Evolutionary conservation across 2,113 vertebrate species (phyloP).

Genomic region (Anolis carolinensis): DNA sequence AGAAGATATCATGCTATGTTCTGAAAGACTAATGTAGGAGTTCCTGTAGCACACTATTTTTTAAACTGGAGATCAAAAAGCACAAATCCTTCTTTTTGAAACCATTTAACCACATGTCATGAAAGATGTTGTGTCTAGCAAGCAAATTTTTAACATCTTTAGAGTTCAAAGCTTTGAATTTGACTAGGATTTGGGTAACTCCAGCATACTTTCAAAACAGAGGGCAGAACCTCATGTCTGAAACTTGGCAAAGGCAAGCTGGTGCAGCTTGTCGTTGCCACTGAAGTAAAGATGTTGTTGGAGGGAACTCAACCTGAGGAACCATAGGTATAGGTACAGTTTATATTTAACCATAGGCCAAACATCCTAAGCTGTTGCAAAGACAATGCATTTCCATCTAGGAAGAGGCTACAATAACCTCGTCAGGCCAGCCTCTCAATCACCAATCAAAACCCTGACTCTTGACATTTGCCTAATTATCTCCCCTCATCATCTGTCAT

Average conservation of each 20-base stretch:
- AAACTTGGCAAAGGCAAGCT: slow-evolving; percentile 31
- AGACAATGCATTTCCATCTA: slow-evolving; percentile 69
- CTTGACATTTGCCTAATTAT: slow-evolving; percentile 82
- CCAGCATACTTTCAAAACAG: slow-evolving; percentile 39
- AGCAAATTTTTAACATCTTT: slow-evolving; percentile 44
- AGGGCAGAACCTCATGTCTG: slow-evolving; percentile 44
- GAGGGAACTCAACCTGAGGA: slow-evolving; percentile 24
- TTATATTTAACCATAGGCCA: slow-evolving; percentile 57
- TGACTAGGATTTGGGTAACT: slow-evolving; percentile 6
- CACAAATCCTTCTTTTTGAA: not conserved
- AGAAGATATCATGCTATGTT: not conserved
- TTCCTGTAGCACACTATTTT: not conserved
- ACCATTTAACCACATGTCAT: too few species aligned
- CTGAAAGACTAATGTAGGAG: not conserved
- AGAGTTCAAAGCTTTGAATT: not conserved
- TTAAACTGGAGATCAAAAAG: not conserved
- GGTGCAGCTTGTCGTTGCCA: slow-evolving; percentile 24
- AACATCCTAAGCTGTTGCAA: slow-evolving; percentile 60
- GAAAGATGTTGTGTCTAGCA: slow-evolving; percentile 5
- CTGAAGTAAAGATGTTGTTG: slow-evolving; percentile 33
- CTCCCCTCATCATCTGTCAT: slow-evolving; percentile 81
- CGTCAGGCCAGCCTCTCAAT: slow-evolving; percentile 63
- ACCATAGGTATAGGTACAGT: slow-evolving; percentile 44
- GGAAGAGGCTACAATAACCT: slow-evolving; percentile 68
- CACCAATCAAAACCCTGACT: slow-evolving; percentile 75